phyloP scores from a whole-genome alignment of 92 coral and sea anemone species.

The Ricordea florida region DNA sequence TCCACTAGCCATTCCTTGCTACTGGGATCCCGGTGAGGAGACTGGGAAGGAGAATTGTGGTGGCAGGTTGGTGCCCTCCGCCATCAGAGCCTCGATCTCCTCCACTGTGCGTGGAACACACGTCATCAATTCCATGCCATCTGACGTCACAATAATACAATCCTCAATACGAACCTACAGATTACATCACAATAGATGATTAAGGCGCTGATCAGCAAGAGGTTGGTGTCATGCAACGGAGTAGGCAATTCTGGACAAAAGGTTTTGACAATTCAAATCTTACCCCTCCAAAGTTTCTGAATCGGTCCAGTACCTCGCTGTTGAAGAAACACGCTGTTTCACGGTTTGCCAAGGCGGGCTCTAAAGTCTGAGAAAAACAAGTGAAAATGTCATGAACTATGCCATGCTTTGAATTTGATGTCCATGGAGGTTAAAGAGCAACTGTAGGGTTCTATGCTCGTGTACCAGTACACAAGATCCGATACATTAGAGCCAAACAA shows the following conservation, averaged over 20 bases:
- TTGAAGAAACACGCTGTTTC: constrained; percentile 84
- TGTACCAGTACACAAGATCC: too few relatives aligned
- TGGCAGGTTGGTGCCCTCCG: constrained; percentile 67
- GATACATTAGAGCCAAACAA: too few relatives aligned
- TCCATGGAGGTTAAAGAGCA: not conserved
- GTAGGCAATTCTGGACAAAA: not conserved
- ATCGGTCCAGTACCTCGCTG: constrained; percentile 81
- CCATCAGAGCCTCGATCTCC: constrained; percentile 96
- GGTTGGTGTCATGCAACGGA: not conserved
- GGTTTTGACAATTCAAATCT: constrained; percentile 25
- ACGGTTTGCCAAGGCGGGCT: constrained; percentile 87
- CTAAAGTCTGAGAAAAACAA: constrained; percentile 27
- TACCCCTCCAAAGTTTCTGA: constrained; percentile 94
- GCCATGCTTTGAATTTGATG: not conserved
- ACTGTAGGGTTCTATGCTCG: too few relatives aligned
- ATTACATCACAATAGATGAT: not conserved
- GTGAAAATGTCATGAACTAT: not conserved
- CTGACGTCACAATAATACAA: constrained; percentile 88
- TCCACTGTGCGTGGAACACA: constrained; percentile 94
- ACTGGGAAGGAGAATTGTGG: constrained; percentile 66
- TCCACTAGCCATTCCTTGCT: not conserved
- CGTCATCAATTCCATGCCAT: constrained; percentile 99
- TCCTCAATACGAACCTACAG: constrained; percentile 97
- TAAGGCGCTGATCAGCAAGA: not conserved
- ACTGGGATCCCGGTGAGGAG: constrained; percentile 36